Percentiles rank a stretch among this genome's conserved stretches.
These are phyloP conservation scores for Cichlasoma orientale DNA, from an alignment of 2,797 vertebrate species.

Conservation along the genomic window DNA sequence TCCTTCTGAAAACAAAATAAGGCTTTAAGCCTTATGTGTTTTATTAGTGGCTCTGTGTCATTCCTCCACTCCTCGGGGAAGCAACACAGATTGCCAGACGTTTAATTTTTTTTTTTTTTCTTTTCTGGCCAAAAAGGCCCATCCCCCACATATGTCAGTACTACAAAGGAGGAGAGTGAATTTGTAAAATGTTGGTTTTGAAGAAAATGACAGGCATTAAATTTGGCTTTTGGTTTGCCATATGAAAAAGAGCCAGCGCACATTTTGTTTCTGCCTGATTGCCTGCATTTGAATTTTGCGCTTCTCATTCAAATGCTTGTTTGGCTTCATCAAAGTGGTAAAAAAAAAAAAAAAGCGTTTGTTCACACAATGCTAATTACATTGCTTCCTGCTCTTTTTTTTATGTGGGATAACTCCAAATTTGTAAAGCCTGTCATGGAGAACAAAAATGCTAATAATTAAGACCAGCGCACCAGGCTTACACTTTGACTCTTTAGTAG, in stretches of 20 bases:
- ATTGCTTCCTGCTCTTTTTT: neutral
- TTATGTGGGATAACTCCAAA: conserved; percentile 4
- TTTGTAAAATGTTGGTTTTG: conserved; percentile 37
- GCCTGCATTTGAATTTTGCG: conserved; percentile 26
- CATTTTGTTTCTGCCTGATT: conserved; percentile 36
- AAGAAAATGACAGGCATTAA: conserved; percentile 56
- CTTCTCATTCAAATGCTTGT: conserved; percentile 25
- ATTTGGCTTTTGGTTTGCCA: conserved; percentile 35
- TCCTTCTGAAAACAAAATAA: neutral
- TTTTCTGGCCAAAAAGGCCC: conserved; percentile 7
- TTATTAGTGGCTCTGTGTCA: conserved; percentile 38
- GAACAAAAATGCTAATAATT: conserved; percentile 1
- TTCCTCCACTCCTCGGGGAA: conserved; percentile 28
- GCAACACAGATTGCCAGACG: conserved; percentile 35
- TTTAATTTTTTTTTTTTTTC: neutral
- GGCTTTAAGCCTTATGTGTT: conserved; percentile 11
- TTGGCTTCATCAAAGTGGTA: conserved; percentile 20
- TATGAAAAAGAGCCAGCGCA: conserved; percentile 30
- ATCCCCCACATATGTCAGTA: conserved; percentile 47
- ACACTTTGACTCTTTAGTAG: neutral
- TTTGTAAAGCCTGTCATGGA: conserved; percentile 8
- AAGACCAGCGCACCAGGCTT: neutral
- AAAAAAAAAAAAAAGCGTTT: neutral
- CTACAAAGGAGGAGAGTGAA: conserved; percentile 51
- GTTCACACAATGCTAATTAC: conserved; percentile 24